Percentiles rank a stretch among this genome's conserved stretches.
Conservation (phyloP, 2,888 invertebrate genomes). For the Drosophila incognita region DNA sequence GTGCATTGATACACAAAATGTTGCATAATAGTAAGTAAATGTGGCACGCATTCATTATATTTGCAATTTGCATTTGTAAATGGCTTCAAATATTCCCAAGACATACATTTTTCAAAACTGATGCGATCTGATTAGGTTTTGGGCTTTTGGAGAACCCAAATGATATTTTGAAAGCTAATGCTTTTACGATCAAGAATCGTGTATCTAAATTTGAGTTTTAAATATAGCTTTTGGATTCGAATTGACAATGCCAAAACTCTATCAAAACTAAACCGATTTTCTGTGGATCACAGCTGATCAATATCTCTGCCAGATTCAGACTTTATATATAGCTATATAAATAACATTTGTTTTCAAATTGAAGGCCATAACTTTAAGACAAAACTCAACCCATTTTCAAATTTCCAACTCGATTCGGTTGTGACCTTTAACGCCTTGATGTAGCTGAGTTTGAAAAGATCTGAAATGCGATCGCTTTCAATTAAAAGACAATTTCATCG, state of each 20-base stretch:
- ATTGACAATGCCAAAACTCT: background rate
- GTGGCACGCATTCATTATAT: background rate
- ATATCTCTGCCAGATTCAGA: background rate
- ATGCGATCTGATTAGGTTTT: background rate
- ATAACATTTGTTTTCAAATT: background rate
- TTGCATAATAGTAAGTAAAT: constrained; percentile 39
- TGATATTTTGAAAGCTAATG: background rate
- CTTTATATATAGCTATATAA: background rate
- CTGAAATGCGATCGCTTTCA: constrained; percentile 68
- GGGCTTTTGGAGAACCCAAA: background rate
- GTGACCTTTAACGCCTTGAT: constrained; percentile 36
- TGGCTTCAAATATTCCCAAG: too few species aligned
- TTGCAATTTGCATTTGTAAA: background rate
- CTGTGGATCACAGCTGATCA: background rate
- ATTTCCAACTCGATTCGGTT: constrained; percentile 15
- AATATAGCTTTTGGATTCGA: background rate
- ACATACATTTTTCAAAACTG: background rate
- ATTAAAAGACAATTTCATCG: constrained; percentile 79
- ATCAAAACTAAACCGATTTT: background rate
- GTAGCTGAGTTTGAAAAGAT: constrained; percentile 22
- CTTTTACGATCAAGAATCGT: background rate
- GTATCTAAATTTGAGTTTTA: background rate
- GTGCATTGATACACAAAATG: constrained; percentile 38
- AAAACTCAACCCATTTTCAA: background rate
- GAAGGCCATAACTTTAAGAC: background rate